These are phyloP conservation scores for Microtus richardsoni DNA, from an alignment of 2,113 vertebrate genomes.

Conservation along the genomic window DNA sequence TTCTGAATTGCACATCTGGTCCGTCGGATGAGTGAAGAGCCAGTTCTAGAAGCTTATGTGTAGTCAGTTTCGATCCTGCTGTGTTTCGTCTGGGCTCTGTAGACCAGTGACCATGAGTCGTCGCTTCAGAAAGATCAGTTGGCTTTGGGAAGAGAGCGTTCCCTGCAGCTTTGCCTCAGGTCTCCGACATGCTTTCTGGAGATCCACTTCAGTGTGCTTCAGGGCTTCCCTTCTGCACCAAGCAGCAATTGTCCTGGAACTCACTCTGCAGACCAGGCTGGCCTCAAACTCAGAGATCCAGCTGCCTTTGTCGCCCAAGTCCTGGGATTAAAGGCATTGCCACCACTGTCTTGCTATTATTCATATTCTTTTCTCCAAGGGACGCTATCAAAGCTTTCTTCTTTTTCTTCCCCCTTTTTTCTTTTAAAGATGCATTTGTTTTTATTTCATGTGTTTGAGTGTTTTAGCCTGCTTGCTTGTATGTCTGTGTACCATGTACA, in stretches of 20 bases:
- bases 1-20: background rate
- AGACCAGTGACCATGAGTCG: background rate
- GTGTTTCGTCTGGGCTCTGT: background rate
- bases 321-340: background rate
- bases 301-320: background rate
- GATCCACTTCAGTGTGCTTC: background rate
- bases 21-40: background rate
- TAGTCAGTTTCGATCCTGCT: background rate
- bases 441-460: background rate
- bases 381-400: background rate
- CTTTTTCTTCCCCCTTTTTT: background rate
- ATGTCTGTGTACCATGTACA: background rate
- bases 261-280: background rate
- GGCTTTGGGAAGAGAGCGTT: background rate
- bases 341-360: background rate
- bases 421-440: background rate
- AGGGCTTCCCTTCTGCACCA: background rate
- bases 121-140: background rate
- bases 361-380: background rate
- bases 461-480: background rate
- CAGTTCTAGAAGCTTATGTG: background rate
- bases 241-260: background rate
- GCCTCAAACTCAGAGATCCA: background rate
- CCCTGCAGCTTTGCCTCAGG: background rate
- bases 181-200: background rate